Base-by-base conservation (phyloP, 1,140 invertebrate genomes). In the Muscidifurax raptorellus region DNA sequence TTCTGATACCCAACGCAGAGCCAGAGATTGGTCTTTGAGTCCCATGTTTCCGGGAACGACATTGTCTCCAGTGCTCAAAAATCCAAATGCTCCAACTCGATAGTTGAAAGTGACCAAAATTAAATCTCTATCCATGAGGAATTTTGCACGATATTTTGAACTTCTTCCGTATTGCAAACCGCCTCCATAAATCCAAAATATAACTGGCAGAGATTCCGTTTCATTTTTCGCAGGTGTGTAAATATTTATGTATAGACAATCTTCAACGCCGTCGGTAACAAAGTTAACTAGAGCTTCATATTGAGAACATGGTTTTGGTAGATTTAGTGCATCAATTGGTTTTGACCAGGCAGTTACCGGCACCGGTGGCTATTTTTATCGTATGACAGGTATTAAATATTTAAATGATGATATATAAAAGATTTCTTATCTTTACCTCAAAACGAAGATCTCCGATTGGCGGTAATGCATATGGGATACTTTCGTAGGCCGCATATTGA, bases 81-180 rank as follows among this genome's bases (percentile, higher is more conserved):
- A 95, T 52, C 94, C 95, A 15, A 96, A 89, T 1, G 94, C 93
- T 86, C 95, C 95, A 9, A 94, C 88, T 71, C 95, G 92, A 88
- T 96, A 96, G 85, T 95, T 95, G 7, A 96, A 87, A 0, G 95
- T 95, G 2, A 96, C 94, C 30, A 96, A 89, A 64, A 96, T 91
- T 2, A 95, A 92, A 69, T 95, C 93, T 69, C 94, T 92, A 82
- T 94, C 94, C 91, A 96, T 93, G 2, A 96, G 89, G 87, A 94
- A 95, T 79, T 95, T 94, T 1, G 94, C 93, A 83, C 93, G 88
- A 89, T 93, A 88, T n/a, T 85, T 85, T 40, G 85, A 92, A 90
- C 67, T 91, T 0, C 0, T 7, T 67, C 64, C 64, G 2, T 9
- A 3, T 10, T 67, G 64, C 12, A 67, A 67, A 67, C 64, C 64